Percentiles rank a stretch among this genome's conserved stretches.
phyloP scores from a whole-genome alignment of 2,113 vertebrate species.

The Chloropsis cyanopogon region DNA sequence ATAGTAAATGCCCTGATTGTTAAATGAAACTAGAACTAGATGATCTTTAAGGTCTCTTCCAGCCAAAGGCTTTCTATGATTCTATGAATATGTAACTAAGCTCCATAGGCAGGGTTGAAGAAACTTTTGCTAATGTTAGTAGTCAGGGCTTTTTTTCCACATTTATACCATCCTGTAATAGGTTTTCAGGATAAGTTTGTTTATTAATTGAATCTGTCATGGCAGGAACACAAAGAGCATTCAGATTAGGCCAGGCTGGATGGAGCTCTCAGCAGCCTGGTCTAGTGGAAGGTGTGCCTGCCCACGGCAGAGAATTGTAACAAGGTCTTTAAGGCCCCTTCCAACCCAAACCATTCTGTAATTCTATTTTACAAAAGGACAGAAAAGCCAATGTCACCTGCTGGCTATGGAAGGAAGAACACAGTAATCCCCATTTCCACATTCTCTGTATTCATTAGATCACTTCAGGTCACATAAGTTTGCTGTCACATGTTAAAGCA shows the following conservation, averaged over 20 bases:
- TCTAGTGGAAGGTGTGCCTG: background rate
- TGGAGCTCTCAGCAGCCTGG: background rate
- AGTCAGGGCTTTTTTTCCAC: background rate
- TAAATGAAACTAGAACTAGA: background rate
- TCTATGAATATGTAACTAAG: background rate
- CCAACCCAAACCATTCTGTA: background rate
- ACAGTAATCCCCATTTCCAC: background rate
- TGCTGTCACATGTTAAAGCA: background rate
- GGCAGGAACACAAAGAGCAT: background rate
- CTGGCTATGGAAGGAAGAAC: background rate
- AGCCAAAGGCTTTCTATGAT: background rate
- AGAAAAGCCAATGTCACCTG: background rate
- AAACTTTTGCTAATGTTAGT: background rate
- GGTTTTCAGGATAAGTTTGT: background rate
- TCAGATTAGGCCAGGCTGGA: background rate
- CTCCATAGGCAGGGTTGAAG: background rate
- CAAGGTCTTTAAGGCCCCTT: background rate
- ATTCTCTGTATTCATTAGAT: background rate
- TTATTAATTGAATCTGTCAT: slow-evolving; percentile 7
- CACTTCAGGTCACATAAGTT: background rate
- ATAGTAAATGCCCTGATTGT: background rate
- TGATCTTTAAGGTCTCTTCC: background rate
- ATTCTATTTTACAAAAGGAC: background rate
- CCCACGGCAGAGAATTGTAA: background rate
- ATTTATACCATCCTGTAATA: background rate